Evolutionary conservation across 2,797 vertebrate species (phyloP), one percentile per base, ranked within the genome.

Genomic region (Enteromius unitaeniatus): DNA sequence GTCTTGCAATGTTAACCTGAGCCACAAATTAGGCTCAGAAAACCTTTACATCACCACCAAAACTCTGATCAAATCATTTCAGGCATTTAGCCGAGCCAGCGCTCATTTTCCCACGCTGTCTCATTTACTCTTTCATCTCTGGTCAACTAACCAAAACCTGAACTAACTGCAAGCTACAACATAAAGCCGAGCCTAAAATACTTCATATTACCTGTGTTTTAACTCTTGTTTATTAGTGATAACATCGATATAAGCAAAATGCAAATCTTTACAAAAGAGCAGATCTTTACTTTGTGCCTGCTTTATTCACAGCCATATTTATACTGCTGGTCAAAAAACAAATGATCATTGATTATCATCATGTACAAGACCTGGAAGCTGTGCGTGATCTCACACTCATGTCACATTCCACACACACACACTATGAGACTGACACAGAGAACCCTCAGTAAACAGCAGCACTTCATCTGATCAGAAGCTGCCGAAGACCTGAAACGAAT

Each of bases 1-100:
- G 79, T 88, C 84, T 65, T 87, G 80, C 47, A 76, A 79, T 26
- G 79, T 62, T 78, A 37, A 69, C 15, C 37, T 15, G 51, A 51
- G 60, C 60, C 45, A 60, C 23, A 81, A 49, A 47, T 65, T 19
- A 64, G 53, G 17, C 23, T 55, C 2, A n/a, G n/a, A 11, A 40
- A 17, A 64, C 21, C 4, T 60, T 45, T 28, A 69, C 17, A 77
- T 23, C 8, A 28, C n/a, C 28, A 37, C 17, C 28, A 34, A 21
- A 37, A 21, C 47, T 28, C 28, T 68, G 28, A 37, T 47, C 14
- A 42, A 26, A 45, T 60, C 28, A 34, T 13, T 13, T 31, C 64
- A 37, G 19, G 34, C 34, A 55, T 34, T 74, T 34, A 45, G 11
- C 11, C 3, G 21, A 14, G 21, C 13, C 9, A n/a, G 6, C 4